phyloP scores from a whole-genome alignment of 1,140 invertebrate genomes.

The Sarcophaga bullata region DNA sequence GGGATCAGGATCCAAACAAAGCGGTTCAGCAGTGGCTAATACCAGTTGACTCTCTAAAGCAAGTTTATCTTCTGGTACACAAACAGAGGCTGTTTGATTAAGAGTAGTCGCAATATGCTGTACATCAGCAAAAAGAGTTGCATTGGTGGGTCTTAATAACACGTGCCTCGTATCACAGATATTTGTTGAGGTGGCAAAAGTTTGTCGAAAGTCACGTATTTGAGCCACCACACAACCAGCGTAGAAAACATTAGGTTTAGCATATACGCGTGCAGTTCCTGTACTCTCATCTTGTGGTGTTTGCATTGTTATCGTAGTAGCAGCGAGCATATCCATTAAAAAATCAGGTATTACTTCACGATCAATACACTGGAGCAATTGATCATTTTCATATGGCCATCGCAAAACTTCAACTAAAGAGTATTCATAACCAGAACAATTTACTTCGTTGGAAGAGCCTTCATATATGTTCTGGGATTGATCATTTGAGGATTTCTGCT shows the following conservation, averaged over 20 bases:
- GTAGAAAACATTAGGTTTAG: slow-evolving; percentile 82
- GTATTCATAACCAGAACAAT: slow-evolving; percentile 65
- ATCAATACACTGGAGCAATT: slow-evolving; percentile 81
- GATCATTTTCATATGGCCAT: slow-evolving; percentile 82
- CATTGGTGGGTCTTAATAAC: slow-evolving; percentile 85
- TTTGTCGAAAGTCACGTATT: slow-evolving; percentile 87
- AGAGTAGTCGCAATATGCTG: slow-evolving; percentile 55
- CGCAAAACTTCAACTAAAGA: slow-evolving; percentile 77
- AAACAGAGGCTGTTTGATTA: slow-evolving; percentile 40
- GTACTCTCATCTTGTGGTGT: slow-evolving; percentile 52
- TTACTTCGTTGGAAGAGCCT: not conserved
- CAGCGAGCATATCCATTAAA: slow-evolving; percentile 84
- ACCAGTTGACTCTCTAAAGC: slow-evolving; percentile 85
- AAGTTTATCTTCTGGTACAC: slow-evolving; percentile 76
- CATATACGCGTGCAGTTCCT: slow-evolving; percentile 56
- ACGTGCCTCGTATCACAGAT: slow-evolving; percentile 84
- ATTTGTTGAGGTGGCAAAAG: slow-evolving; percentile 74
- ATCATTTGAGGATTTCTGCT: slow-evolving; percentile 10
- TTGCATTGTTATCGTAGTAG: slow-evolving; percentile 69
- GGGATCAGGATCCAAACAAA: slow-evolving; percentile 88
- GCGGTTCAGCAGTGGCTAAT: slow-evolving; percentile 81
- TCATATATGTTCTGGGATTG: slow-evolving; percentile 21
- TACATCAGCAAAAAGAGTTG: slow-evolving; percentile 71
- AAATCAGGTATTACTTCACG: slow-evolving; percentile 88
- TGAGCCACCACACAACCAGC: slow-evolving; percentile 92